Evolutionary conservation across 2,113 vertebrate genomes (phyloP).

Genomic region (Limnothrissa miodon): DNA sequence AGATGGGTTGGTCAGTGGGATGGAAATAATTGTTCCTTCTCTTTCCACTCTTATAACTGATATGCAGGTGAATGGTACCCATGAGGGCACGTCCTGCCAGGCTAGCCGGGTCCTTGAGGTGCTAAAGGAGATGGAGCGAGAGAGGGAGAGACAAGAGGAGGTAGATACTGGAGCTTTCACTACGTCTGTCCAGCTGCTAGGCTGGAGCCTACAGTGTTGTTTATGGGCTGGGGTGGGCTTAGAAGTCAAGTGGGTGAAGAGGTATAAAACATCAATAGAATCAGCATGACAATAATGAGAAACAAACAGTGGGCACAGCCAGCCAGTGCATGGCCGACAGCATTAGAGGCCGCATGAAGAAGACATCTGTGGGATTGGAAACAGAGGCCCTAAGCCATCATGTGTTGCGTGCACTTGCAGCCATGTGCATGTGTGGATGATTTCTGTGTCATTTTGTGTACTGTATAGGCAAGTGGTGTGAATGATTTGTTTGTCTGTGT

Average conservation of each 20-base stretch:
- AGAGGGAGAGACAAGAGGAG: conserved; percentile 59
- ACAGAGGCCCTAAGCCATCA: not conserved
- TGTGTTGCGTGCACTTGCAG: too few species aligned
- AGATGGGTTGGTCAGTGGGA: too few species aligned
- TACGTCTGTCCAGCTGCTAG: not conserved
- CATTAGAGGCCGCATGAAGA: too few species aligned
- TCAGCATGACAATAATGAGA: too few species aligned
- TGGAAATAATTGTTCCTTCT: not conserved
- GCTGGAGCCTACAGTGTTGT: too few species aligned
- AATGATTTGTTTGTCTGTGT: not conserved
- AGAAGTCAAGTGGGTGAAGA: too few species aligned
- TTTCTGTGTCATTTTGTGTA: not conserved
- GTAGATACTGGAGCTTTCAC: conserved; percentile 38
- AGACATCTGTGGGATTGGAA: too few species aligned
- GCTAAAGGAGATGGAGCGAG: conserved; percentile 67
- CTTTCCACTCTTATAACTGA: not conserved
- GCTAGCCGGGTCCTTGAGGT: conserved; percentile 64
- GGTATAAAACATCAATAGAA: too few species aligned
- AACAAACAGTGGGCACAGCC: not conserved
- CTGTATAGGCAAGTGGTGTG: not conserved
- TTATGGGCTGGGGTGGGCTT: too few species aligned
- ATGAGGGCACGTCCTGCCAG: conserved; percentile 53
- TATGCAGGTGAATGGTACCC: conserved; percentile 56
- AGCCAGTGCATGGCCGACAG: too few species aligned
- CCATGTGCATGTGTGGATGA: not conserved